Percentiles rank a stretch among this genome's conserved stretches.
Evolutionary conservation across 2,113 vertebrate species (phyloP).

Genomic region (Notechis scutatus): DNA sequence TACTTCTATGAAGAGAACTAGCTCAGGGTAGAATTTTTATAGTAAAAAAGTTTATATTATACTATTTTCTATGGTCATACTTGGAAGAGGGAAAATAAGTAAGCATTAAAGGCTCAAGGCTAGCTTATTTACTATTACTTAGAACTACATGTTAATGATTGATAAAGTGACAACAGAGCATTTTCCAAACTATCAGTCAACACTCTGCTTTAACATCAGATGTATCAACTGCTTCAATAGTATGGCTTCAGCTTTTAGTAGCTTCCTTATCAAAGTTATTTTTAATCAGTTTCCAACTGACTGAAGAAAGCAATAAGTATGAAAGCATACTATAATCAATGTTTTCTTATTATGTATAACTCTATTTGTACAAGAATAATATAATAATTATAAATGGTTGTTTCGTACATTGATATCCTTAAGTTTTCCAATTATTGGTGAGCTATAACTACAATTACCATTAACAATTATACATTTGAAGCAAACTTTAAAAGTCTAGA

Average conservation of each 20-base stretch:
- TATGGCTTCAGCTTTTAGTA: background rate
- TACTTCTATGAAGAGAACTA: background rate
- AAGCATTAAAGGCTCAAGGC: background rate
- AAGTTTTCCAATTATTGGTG: background rate
- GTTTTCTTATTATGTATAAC: rapidly evolving
- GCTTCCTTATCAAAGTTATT: background rate
- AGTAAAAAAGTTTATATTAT: background rate
- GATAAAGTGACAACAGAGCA: background rate
- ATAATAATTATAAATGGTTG: background rate
- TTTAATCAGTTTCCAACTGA: background rate
- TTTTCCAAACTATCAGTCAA: background rate
- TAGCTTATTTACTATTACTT: background rate
- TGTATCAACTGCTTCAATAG: background rate
- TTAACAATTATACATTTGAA: background rate
- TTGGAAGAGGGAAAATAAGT: background rate
- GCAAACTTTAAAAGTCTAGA: background rate
- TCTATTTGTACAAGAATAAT: background rate
- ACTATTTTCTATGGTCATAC: background rate
- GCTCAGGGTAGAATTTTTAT: background rate
- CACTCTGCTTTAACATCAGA: background rate
- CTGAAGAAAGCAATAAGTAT: too few relatives aligned
- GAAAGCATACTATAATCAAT: background rate
- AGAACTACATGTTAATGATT: background rate
- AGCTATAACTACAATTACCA: background rate
- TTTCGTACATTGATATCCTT: background rate